Evolutionary conservation across 2,888 invertebrate species (phyloP).

Genomic region (Eubasilissa splendida): DNA sequence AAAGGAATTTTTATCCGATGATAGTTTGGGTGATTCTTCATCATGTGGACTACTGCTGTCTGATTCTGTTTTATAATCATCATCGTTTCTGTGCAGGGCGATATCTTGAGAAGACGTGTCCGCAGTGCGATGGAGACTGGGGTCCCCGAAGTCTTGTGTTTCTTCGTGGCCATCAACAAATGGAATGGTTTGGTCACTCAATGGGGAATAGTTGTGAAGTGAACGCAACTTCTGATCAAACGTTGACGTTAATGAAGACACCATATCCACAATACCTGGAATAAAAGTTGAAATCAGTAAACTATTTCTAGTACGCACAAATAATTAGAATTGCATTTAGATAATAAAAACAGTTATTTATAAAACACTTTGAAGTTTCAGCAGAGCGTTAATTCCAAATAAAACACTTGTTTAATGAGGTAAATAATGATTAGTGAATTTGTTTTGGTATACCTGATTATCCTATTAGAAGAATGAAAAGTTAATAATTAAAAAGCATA

Average conservation of each 20-base stretch:
- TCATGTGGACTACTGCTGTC: conserved; percentile 37
- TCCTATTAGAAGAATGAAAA: conserved; percentile 2
- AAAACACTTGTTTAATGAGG: background rate
- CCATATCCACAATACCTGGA: conserved; percentile 87
- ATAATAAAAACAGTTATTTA: background rate
- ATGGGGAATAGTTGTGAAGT: conserved; percentile 78
- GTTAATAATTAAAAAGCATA: conserved; percentile 18
- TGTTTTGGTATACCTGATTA: background rate
- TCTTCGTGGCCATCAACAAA: conserved; percentile 79
- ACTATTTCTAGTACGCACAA: background rate
- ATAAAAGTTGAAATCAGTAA: conserved; percentile 58
- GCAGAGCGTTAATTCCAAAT: no score
- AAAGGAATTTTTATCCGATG: conserved; percentile 48
- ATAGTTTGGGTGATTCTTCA: conserved; percentile 47
- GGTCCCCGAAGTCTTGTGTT: conserved; percentile 68
- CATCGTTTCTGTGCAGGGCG: conserved; percentile 32
- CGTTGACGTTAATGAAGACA: conserved; percentile 86
- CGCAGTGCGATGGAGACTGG: conserved; percentile 69
- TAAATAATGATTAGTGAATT: conserved; percentile 5
- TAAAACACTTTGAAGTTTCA: no score
- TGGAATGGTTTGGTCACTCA: conserved; percentile 80
- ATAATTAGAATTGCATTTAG: background rate
- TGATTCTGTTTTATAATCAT: conserved; percentile 45
- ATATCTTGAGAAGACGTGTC: conserved; percentile 45
- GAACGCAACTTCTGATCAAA: conserved; percentile 88